Base-by-base conservation (phyloP, 2,797 vertebrate genomes). In the Amblyraja radiata region DNA sequence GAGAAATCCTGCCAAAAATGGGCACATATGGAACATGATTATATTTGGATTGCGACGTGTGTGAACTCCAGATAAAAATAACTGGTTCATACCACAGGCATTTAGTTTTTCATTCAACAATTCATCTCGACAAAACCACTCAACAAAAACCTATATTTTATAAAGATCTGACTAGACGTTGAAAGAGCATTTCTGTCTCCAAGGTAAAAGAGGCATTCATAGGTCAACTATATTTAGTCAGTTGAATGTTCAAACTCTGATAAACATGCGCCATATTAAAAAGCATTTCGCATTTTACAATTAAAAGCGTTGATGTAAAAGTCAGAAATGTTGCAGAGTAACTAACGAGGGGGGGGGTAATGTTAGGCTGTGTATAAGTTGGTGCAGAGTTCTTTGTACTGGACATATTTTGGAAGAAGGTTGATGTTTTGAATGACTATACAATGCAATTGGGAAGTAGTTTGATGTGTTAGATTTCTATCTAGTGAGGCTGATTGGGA, bases 61-160 rank as follows among this genome's bases (percentile, higher is more conserved):
- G 84, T 88, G 61, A 88, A 68, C n/a, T 88, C 61, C n/a, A 88
- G 63, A 68, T 88, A 68, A 88, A 88, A 88, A 88, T 88, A 88
- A 88, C 84, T 88, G 65, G 63, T 68, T 68, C 1, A 61, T 86
- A 65, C 83, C 61, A 86, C 83, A 86, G 83, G 83, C 83, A 86
- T 86, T 86, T 86, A 86, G 83, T 86, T 61, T 28, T 86, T 86
- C 83, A 68, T 88, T 88, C 84, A 88, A 88, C 28, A 68, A 88
- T 88, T 88, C n/a, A 88, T 21, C 32, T 88, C n/a, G 36, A 88
- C 84, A 36, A 88, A 88, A 88, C 84, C n/a, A 68, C 61, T 68
- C 61, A 68, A 88, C 63, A 68, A 68, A 86, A 88, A 88, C 84
- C 28, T 88, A 6, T 88, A 65, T 88, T 88, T 88, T 88, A 88